These are phyloP conservation scores for Samia ricini DNA, from an alignment of 1,140 invertebrate genomes.

Conservation along the genomic window DNA sequence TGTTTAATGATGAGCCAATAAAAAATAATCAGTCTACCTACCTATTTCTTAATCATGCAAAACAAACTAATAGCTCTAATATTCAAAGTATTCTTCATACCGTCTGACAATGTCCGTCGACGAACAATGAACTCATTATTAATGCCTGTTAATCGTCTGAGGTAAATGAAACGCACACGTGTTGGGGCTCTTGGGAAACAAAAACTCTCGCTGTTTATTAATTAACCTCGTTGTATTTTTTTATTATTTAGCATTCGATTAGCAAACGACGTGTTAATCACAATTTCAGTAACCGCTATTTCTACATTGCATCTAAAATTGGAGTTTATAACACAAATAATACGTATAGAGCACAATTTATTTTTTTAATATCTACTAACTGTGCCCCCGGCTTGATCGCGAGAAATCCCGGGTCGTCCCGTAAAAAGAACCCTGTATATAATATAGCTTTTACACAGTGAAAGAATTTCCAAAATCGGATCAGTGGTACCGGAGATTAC, in stretches of 20 bases:
- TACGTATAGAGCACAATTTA: too few species aligned
- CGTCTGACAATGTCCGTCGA: background rate
- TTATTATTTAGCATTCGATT: background rate
- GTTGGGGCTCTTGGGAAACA: background rate
- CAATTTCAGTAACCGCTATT: background rate
- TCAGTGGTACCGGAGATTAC: too few species aligned
- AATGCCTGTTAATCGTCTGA: background rate
- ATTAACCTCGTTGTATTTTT: background rate
- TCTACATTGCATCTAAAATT: background rate
- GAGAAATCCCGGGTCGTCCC: too few species aligned
- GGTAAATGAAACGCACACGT: background rate
- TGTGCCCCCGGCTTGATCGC: too few species aligned
- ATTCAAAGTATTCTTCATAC: background rate
- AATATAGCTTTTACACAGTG: too few species aligned
- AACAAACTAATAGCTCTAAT: background rate
- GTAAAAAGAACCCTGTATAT: too few species aligned
- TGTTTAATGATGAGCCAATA: too few species aligned
- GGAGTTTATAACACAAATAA: too few species aligned
- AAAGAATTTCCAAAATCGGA: too few species aligned
- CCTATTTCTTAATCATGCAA: background rate
- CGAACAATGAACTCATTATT: background rate
- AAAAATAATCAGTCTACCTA: too few species aligned
- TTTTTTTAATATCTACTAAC: too few species aligned
- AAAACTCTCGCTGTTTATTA: background rate
- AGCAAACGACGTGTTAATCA: background rate